Percentiles rank a stretch among this genome's conserved stretches.
phyloP scores from a whole-genome alignment of 2,113 vertebrate genomes.

The Triplophysa tibetana region DNA sequence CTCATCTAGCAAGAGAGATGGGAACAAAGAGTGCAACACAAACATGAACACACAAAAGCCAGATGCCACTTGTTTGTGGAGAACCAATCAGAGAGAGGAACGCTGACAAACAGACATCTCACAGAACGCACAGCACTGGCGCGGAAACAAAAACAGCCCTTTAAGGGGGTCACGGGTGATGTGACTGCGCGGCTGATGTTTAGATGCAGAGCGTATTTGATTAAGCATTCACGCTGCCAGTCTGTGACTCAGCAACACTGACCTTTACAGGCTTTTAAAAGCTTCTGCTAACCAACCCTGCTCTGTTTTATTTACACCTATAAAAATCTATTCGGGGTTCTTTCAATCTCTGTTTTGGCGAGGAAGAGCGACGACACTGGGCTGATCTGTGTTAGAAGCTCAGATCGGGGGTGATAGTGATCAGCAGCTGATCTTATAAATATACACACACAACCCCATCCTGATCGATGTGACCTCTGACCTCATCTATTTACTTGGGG shows the following conservation, averaged over 20 bases:
- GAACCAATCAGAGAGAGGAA: neutral
- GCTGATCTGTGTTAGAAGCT: slow-evolving; percentile 24
- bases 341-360: neutral
- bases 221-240: slow-evolving; percentile 4
- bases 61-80: slow-evolving; percentile 2
- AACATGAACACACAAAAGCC: slow-evolving; percentile 7
- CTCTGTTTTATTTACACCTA: slow-evolving; percentile 16
- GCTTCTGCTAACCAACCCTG: neutral
- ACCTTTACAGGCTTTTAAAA: slow-evolving; percentile 35
- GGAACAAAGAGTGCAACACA: neutral
- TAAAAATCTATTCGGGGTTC: neutral
- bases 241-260: slow-evolving; percentile 27
- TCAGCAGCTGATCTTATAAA: slow-evolving; percentile 49
- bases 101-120: slow-evolving; percentile 3
- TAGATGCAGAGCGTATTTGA: neutral
- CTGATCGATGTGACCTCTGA: slow-evolving; percentile 53
- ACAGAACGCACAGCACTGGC: slow-evolving; percentile 5
- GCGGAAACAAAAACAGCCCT: neutral
- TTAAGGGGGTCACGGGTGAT: slow-evolving; percentile 21
- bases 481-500: slow-evolving; percentile 61
- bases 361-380: neutral
- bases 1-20: slow-evolving; percentile 17
- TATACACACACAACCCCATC: slow-evolving; percentile 34
- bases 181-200: slow-evolving; percentile 7
- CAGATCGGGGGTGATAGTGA: slow-evolving; percentile 46